A percentile compares a stretch with the other conserved stretches of the same genome.
Conservation (phyloP, 2,113 vertebrate genomes). For the Bostrychus sinensis region DNA sequence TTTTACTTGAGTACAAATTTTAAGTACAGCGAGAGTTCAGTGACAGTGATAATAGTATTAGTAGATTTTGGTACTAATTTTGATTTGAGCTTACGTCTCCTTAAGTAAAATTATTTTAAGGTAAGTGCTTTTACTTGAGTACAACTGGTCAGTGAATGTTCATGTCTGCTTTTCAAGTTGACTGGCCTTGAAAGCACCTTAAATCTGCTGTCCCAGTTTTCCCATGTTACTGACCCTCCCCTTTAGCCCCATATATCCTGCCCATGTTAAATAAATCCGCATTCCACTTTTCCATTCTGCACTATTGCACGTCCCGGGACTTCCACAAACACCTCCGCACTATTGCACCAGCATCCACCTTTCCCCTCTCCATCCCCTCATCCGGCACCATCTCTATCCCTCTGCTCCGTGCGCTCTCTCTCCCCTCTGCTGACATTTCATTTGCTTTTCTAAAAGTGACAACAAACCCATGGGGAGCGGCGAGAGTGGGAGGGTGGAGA, state of each 20-base stretch:
- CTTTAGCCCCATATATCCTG: slow-evolving; percentile 3
- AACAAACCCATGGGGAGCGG: slow-evolving; percentile 66
- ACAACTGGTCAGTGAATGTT: neutral
- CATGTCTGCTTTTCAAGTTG: slow-evolving; percentile 1
- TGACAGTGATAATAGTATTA: no score
- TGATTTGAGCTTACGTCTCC: no score
- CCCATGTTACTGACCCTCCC: slow-evolving; percentile 7
- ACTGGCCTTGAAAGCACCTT: neutral
- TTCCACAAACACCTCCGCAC: slow-evolving; percentile 41
- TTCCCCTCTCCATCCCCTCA: slow-evolving; percentile 55
- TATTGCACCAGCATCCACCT: slow-evolving; percentile 47
- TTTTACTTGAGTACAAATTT: no score
- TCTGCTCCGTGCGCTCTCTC: slow-evolving; percentile 25
- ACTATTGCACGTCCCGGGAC: slow-evolving; percentile 45
- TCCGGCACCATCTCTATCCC: slow-evolving; percentile 62
- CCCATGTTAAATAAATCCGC: slow-evolving; percentile 29
- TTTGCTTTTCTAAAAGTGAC: slow-evolving; percentile 80
- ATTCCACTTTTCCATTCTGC: slow-evolving; percentile 18
- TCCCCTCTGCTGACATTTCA: slow-evolving; percentile 69
- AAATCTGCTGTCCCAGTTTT: neutral
- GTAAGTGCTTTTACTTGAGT: no score
- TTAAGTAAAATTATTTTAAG: no score
- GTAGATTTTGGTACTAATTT: no score
- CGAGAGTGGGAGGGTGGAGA: slow-evolving; percentile 21
- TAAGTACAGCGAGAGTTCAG: no score